Evolutionary conservation across 2,888 invertebrate species (phyloP), one percentile per base, ranked within the genome.

Genomic region (Odontothrips loti): DNA sequence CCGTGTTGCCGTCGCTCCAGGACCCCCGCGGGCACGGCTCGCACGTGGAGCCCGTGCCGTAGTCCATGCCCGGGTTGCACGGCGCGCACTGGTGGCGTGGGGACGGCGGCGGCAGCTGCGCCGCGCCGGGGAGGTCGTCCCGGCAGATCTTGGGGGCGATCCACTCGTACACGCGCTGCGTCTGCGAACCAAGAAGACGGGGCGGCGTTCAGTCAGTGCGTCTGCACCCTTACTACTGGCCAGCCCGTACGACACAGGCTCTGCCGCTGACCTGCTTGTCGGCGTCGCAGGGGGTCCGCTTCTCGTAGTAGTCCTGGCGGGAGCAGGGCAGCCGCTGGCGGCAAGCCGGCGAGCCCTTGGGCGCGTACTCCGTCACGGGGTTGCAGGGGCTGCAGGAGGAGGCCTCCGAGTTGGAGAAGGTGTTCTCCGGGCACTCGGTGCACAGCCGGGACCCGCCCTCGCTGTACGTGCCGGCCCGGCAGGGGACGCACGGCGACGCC

Each of bases 11-110:
- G 84, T 88, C 88, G 68, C 87, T 89, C 85, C 85, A 88, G 48
- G 87, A 85, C 81, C 88, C 87, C 11, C 85, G 84, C 8, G 86
- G 85, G 84, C 91, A 91, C 84, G 89, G 89, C 81, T 86, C 85
- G 84, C 91, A 91, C 11, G 85, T 84, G 79, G 87, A 86, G 48
- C 87, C 86, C 80, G 83, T 83, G n/a, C 84, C 83, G 82, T 87
- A 86, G 82, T 87, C 86, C 88, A 89, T 90, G 82, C 91, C 91
- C 17, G 89, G 89, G 84, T 90, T 90, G 84, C 91, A 91, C 2
- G 89, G 68, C 68, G 68, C 68, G 68, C 68, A 75, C 27, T 75
- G 68, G 68, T 27, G 68, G 27, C 68, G 68, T 88, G 1, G 89
- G 10, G 68, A 75, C 17, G 86, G 84, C 6, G 84, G 82, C 1